Percentiles rank a stretch among this genome's conserved stretches.
Evolutionary conservation across 1,140 invertebrate species (phyloP).

Genomic region (Megalonaias nervosa): DNA sequence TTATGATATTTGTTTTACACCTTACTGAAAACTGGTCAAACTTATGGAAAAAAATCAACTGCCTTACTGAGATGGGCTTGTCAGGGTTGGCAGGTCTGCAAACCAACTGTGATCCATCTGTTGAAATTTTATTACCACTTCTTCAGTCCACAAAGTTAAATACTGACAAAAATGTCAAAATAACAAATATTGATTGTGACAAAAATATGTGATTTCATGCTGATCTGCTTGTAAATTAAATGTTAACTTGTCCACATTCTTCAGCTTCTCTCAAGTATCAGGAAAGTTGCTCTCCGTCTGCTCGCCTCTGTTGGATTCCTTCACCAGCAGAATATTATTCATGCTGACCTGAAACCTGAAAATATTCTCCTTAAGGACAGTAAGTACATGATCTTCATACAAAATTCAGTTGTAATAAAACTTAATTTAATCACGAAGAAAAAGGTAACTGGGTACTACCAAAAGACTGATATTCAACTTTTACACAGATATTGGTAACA

Average conservation of each 20-base stretch:
- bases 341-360: conserved; percentile 72
- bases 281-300: conserved; percentile 14
- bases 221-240: background rate
- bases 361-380: conserved; percentile 67
- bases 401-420: background rate
- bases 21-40: too few species aligned
- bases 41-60: too few species aligned
- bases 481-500: background rate
- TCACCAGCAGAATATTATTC: conserved; percentile 69
- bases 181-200: too few species aligned
- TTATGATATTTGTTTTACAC: too few species aligned
- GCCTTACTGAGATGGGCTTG: too few species aligned
- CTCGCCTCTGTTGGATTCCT: conserved; percentile 68
- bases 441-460: too few species aligned
- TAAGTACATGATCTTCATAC: conserved; percentile 23
- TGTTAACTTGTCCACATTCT: background rate
- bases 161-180: too few species aligned
- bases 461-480: background rate
- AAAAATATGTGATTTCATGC: background rate
- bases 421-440: background rate
- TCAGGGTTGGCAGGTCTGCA: too few species aligned
- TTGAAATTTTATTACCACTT: too few species aligned
- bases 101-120: too few species aligned
- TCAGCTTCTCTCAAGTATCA: conserved; percentile 9
- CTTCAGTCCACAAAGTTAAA: too few species aligned